These are phyloP conservation scores for Crocuta crocuta DNA, from an alignment of 2,113 vertebrate genomes.

Conservation along the genomic window DNA sequence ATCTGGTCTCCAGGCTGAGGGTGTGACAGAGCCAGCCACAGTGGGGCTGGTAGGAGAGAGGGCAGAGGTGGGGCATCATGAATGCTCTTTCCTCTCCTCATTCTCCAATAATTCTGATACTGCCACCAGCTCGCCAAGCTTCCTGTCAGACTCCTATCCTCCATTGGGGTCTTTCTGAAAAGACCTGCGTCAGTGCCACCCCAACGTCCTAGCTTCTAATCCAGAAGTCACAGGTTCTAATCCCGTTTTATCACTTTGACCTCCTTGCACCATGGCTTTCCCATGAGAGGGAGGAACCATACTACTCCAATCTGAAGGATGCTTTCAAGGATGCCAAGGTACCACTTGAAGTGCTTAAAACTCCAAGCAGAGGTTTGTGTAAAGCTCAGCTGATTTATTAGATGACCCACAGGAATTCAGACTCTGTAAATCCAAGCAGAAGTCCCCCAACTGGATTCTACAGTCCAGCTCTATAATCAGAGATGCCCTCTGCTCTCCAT, in stretches of 20 bases:
- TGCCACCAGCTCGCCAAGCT: fast-evolving
- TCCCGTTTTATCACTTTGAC: too few species aligned
- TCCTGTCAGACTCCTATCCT: not conserved
- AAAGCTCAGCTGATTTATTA: not conserved
- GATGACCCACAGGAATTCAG: not conserved
- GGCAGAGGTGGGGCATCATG: too few species aligned
- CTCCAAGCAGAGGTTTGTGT: not conserved
- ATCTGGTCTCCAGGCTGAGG: not conserved
- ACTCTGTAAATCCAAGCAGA: not conserved
- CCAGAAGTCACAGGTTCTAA: not conserved
- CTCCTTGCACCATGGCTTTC: not conserved
- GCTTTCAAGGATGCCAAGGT: not conserved
- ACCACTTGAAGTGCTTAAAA: not conserved
- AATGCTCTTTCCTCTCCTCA: too few species aligned
- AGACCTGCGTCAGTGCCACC: not conserved
- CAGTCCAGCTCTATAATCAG: not conserved
- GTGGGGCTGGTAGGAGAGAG: fast-evolving
- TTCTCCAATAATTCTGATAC: not conserved
- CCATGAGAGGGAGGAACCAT: not conserved
- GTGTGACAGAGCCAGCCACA: not conserved
- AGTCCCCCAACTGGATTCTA: not conserved
- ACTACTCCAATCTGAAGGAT: fast-evolving
- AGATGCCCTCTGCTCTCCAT: not conserved
- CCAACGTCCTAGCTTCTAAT: too few species aligned
- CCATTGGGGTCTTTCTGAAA: not conserved